Evolutionary conservation across 2,888 invertebrate species (phyloP).

Genomic region (Gari tellinella): DNA sequence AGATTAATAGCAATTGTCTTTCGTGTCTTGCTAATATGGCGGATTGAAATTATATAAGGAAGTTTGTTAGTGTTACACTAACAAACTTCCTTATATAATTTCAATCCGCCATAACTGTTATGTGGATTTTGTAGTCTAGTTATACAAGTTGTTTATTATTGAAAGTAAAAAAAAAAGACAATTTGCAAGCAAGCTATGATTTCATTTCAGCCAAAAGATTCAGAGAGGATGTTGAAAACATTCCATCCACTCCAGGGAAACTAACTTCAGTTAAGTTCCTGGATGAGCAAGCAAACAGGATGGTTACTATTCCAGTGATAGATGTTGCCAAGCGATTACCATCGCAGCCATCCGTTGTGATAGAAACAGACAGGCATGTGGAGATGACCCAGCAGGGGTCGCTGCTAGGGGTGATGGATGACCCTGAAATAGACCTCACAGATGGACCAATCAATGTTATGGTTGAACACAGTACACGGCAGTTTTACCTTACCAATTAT

Average conservation of each 20-base stretch:
- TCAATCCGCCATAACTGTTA: no score
- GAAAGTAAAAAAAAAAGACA: no score
- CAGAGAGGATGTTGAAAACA: constrained; percentile 38
- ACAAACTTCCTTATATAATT: no score
- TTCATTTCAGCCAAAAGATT: constrained; percentile 44
- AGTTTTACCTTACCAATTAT: constrained; percentile 71
- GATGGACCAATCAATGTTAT: constrained; percentile 76
- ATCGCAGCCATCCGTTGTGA: constrained; percentile 45
- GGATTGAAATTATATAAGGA: no score
- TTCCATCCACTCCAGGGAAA: constrained; percentile 22
- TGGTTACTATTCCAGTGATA: constrained; percentile 37
- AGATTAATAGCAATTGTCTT: no score
- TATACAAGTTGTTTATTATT: no score
- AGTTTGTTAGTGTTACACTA: no score
- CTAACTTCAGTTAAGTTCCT: constrained; percentile 14
- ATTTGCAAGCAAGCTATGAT: no score
- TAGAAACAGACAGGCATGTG: constrained; percentile 31
- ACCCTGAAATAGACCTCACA: constrained; percentile 73
- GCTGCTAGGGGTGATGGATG: constrained; percentile 60
- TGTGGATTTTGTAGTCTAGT: no score
- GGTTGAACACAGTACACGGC: constrained; percentile 71
- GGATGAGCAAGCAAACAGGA: constrained; percentile 13
- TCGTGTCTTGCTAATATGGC: no score
- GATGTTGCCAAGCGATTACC: constrained; percentile 33
- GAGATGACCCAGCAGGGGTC: constrained; percentile 26